Conservation (phyloP, 1,140 invertebrate genomes). For the Matsumurasca onukii region DNA sequence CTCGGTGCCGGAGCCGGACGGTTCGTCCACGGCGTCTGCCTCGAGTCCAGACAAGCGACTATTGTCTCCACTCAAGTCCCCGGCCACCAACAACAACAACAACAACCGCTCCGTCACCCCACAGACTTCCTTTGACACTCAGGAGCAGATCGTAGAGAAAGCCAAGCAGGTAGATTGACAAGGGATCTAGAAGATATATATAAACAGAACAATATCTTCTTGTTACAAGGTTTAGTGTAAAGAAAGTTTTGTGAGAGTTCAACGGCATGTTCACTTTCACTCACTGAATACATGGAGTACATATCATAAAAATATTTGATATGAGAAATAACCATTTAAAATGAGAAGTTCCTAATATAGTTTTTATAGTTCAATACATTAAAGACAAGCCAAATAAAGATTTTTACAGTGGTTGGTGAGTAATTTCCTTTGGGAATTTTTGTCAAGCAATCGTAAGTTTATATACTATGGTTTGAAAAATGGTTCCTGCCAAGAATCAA, state of each 20-base stretch:
- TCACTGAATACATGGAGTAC: not conserved
- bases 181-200: no score
- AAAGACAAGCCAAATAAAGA: no score
- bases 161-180: conserved; percentile 70
- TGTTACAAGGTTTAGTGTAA: not conserved
- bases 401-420: no score
- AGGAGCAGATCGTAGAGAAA: conserved; percentile 83
- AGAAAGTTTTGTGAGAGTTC: not conserved
- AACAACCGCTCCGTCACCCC: not conserved
- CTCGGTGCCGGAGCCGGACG: conserved; percentile 9
- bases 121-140: conserved; percentile 39
- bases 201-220: not conserved
- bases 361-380: no score
- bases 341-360: no score
- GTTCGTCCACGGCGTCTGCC: not conserved
- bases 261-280: not conserved
- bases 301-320: no score
- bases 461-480: no score
- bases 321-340: no score
- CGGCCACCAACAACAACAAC: not conserved
- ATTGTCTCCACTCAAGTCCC: not conserved
- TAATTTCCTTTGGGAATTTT: no score
- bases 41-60: conserved; percentile 1
- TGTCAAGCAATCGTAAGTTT: no score
- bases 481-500: no score